Percentiles rank a stretch among this genome's conserved stretches.
phyloP scores from a whole-genome alignment of 1,140 invertebrate genomes.

The Drosophila malerkotliana region DNA sequence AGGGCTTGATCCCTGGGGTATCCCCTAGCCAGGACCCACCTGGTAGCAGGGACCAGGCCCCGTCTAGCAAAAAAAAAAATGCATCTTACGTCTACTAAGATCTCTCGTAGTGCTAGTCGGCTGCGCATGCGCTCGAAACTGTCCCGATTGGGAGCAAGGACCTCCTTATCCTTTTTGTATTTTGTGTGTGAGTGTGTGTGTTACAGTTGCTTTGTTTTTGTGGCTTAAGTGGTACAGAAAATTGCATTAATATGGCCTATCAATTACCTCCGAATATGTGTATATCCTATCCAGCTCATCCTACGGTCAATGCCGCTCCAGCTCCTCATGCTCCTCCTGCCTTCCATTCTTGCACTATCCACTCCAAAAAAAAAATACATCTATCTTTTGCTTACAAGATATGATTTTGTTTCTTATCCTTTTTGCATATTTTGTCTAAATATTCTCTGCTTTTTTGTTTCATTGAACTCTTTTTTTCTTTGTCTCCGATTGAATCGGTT shows the following conservation, averaged over 20 bases:
- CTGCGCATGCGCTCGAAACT: conserved; percentile 24
- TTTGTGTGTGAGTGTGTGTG: conserved; percentile 21
- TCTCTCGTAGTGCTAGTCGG: conserved; percentile 24
- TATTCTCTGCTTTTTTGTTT: conserved; percentile 2
- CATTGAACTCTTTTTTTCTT: conserved; percentile 9
- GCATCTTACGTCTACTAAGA: conserved; percentile 31
- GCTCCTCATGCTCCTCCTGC: not conserved
- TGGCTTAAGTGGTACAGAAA: conserved; percentile 59
- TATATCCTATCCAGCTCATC: conserved; percentile 21
- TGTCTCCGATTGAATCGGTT: conserved; percentile 49
- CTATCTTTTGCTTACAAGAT: conserved; percentile 34
- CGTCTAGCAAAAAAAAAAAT: conserved; percentile 32
- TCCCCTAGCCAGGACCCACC: not conserved
- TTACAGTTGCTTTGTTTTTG: conserved; percentile 44
- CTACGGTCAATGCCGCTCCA: not conserved
- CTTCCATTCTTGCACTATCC: not conserved
- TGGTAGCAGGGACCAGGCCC: conserved; percentile 9
- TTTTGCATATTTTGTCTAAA: conserved; percentile 19
- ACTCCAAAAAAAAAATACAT: conserved; percentile 18
- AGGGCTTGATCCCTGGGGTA: conserved; percentile 25
- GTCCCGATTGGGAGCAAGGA: not conserved
- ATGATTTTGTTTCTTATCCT: conserved; percentile 30
- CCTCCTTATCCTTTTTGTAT: conserved; percentile 7
- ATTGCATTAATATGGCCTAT: conserved; percentile 81
- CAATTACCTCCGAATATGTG: conserved; percentile 62